A percentile compares a stretch with the other conserved stretches of the same genome.
Evolutionary conservation across 2,113 vertebrate genomes (phyloP).

Genomic region (Syngnathus floridae): DNA sequence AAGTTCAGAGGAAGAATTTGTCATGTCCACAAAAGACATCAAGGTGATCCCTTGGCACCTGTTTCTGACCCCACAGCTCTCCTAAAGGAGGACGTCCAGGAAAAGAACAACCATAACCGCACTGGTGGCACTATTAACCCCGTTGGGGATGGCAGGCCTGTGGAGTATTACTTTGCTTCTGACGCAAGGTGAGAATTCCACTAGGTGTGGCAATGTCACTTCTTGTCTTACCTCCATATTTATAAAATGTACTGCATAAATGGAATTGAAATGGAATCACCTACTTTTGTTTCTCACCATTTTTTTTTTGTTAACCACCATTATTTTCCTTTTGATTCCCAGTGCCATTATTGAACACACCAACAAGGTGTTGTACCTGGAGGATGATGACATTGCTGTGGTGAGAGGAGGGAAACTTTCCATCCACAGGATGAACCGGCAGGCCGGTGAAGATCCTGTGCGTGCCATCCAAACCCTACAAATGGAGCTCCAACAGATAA

Average conservation of each 20-base stretch:
- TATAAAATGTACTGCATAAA: not conserved
- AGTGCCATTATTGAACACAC: constrained; percentile 96
- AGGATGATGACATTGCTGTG: constrained; percentile 87
- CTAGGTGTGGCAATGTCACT: not conserved
- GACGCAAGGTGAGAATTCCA: constrained; percentile 80
- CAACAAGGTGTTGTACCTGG: constrained; percentile 90
- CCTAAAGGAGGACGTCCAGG: constrained; percentile 47
- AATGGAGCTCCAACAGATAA: constrained; percentile 95
- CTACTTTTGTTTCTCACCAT: not conserved
- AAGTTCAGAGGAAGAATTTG: constrained; percentile 1
- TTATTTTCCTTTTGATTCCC: constrained; percentile 1
- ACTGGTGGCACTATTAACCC: constrained; percentile 77
- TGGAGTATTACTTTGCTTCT: constrained; percentile 95
- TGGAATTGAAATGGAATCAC: not conserved
- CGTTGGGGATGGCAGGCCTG: constrained; percentile 74
- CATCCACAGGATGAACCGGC: constrained; percentile 82
- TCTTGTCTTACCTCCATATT: not conserved
- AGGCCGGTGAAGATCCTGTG: constrained; percentile 80
- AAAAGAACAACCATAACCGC: constrained; percentile 70
- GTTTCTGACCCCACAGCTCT: constrained; percentile 45
- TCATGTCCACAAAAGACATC: constrained; percentile 10
- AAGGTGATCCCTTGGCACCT: constrained; percentile 13
- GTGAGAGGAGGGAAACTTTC: constrained; percentile 84
- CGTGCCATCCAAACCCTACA: constrained; percentile 89
- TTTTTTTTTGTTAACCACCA: not conserved